A percentile compares a stretch with the other conserved stretches of the same genome.
Evolutionary conservation across 64 coral and sea anemone species (phyloP).

Genomic region (Pocillopora verrucosa): DNA sequence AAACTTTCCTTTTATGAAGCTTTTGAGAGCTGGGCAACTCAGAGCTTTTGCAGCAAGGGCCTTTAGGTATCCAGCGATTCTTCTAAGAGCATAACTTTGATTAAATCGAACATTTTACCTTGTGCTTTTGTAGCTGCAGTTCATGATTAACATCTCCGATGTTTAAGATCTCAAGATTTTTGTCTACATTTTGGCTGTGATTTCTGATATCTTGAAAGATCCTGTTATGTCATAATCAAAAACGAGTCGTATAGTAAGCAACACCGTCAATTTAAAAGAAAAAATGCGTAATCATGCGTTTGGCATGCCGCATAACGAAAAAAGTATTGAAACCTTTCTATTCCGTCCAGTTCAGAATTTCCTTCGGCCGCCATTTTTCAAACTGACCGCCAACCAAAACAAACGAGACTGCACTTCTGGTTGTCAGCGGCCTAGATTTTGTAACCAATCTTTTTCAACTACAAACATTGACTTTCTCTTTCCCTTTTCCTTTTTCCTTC

Average conservation of each 20-base stretch:
- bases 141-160: not conserved
- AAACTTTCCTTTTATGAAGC: no score
- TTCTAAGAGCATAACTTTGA: not conserved
- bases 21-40: no score
- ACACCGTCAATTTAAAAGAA: not conserved
- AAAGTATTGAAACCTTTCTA: not conserved
- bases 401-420: not conserved
- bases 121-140: slow-evolving; percentile 16
- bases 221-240: not conserved
- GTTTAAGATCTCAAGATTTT: not conserved
- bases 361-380: not conserved
- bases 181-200: slow-evolving; percentile 1
- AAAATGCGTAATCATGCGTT: not conserved
- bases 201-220: slow-evolving; percentile 35
- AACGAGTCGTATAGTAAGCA: no score
- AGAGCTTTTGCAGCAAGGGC: no score
- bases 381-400: slow-evolving; percentile 24
- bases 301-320: not conserved
- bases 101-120: not conserved
- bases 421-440: not conserved
- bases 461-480: not conserved
- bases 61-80: no score
- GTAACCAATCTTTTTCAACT: not conserved
- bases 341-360: slow-evolving; percentile 5
- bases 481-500: not conserved